A percentile compares a stretch with the other conserved stretches of the same genome.
Conservation (phyloP, 2,113 vertebrate species). For the Lucifuga dentata region DNA sequence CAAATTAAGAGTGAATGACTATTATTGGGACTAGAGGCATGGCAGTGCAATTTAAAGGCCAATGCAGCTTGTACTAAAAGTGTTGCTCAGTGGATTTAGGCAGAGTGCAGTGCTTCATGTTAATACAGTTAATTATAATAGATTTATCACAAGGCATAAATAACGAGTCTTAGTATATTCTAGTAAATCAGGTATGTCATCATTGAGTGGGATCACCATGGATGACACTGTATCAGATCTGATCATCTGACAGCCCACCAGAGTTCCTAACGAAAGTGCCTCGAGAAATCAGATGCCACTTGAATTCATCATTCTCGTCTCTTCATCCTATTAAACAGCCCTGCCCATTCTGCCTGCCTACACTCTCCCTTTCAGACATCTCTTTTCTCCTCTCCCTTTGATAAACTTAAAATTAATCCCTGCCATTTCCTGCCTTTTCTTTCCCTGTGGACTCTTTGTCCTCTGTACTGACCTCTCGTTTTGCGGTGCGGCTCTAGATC, state of each 20-base stretch:
- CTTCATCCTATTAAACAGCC: conserved; percentile 42
- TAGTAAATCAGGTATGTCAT: conserved; percentile 4
- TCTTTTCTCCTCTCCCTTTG: conserved; percentile 9
- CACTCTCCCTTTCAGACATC: conserved; percentile 17
- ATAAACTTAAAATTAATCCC: conserved; percentile 18
- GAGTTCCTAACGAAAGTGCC: conserved; percentile 7
- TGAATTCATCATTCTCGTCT: conserved; percentile 15
- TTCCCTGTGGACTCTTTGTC: conserved; percentile 59
- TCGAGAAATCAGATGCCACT: conserved; percentile 27
- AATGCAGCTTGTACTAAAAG: neutral
- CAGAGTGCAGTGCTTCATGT: neutral
- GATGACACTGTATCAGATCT: conserved; percentile 32
- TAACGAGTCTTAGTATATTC: too few species aligned
- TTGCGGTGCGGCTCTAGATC: conserved; percentile 68
- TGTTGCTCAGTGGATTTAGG: conserved; percentile 35
- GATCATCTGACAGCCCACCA: neutral
- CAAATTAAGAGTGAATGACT: conserved; percentile 31
- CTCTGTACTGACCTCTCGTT: conserved; percentile 83
- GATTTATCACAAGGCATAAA: too few species aligned
- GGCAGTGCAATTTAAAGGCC: conserved; percentile 26
- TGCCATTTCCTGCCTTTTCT: conserved; percentile 27
- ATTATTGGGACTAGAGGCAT: conserved; percentile 3
- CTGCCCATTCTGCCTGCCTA: conserved; percentile 49
- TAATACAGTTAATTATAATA: too few species aligned
- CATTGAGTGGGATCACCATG: conserved; percentile 8